phyloP scores from a whole-genome alignment of 1,140 invertebrate genomes.

The Drosophila parvula region DNA sequence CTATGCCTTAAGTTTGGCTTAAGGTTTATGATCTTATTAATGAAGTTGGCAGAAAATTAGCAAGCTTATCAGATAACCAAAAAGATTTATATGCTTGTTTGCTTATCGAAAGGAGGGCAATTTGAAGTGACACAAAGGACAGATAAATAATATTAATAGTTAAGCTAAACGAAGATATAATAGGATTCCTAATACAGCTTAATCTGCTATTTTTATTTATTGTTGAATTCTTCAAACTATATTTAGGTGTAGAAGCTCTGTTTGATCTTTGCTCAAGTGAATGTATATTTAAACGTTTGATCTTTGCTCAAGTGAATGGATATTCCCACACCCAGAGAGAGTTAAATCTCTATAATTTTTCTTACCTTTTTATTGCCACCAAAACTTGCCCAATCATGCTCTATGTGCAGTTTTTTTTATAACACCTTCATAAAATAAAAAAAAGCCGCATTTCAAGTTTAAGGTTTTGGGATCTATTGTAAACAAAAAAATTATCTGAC shows the following conservation, averaged over 20 bases:
- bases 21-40: background rate
- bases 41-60: background rate
- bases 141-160: background rate
- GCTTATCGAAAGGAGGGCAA: slow-evolving; percentile 5
- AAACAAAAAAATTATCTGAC: slow-evolving; percentile 16
- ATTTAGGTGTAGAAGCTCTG: background rate
- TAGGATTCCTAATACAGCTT: background rate
- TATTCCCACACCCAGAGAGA: background rate
- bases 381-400: slow-evolving; percentile 9
- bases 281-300: no score
- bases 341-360: background rate
- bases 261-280: background rate
- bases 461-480: slow-evolving; percentile 26
- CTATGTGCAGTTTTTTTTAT: slow-evolving; percentile 1
- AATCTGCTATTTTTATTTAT: background rate
- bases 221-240: background rate
- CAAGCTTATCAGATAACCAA: background rate
- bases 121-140: background rate
- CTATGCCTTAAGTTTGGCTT: background rate
- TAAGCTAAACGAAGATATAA: background rate
- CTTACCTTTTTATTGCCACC: no score
- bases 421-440: slow-evolving; percentile 13
- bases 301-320: no score
- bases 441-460: slow-evolving; percentile 27
- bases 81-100: slow-evolving; percentile 3